phyloP scores from a whole-genome alignment of 2,888 invertebrate genomes.

The Harpagoxenus sublaevis region DNA sequence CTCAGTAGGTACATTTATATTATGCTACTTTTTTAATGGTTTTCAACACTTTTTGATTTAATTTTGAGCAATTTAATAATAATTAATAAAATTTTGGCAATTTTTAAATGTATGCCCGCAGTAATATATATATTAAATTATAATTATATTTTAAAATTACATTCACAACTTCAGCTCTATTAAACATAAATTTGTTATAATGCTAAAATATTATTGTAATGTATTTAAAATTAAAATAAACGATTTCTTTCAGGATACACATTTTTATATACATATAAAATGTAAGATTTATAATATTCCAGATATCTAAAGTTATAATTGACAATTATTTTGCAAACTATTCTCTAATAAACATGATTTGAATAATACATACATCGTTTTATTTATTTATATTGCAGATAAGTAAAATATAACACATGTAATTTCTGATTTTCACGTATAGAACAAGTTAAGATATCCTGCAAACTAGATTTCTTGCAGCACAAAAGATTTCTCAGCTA shows the following conservation, averaged over 20 bases:
- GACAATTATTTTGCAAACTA: background rate
- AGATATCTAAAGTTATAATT: background rate
- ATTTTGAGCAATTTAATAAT: background rate
- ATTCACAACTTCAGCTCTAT: background rate
- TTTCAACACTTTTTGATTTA: background rate
- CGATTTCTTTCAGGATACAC: background rate
- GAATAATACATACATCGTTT: background rate
- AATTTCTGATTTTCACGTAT: background rate
- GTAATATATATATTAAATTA: background rate
- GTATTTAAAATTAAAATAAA: background rate
- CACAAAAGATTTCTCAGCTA: constrained; percentile 9
- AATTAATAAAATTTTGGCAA: background rate
- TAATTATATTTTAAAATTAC: background rate
- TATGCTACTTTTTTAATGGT: background rate
- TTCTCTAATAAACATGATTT: background rate
- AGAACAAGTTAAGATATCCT: background rate
- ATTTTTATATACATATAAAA: background rate
- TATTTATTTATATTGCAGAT: background rate
- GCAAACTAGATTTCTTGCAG: background rate
- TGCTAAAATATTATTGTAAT: background rate
- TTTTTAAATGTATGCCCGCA: background rate
- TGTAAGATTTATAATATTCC: background rate
- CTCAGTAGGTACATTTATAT: background rate
- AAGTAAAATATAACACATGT: background rate
- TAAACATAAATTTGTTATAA: background rate